Evolutionary conservation across 2,888 invertebrate species (phyloP), one percentile per base, ranked within the genome.

Genomic region (Drosophila nigricruria): DNA sequence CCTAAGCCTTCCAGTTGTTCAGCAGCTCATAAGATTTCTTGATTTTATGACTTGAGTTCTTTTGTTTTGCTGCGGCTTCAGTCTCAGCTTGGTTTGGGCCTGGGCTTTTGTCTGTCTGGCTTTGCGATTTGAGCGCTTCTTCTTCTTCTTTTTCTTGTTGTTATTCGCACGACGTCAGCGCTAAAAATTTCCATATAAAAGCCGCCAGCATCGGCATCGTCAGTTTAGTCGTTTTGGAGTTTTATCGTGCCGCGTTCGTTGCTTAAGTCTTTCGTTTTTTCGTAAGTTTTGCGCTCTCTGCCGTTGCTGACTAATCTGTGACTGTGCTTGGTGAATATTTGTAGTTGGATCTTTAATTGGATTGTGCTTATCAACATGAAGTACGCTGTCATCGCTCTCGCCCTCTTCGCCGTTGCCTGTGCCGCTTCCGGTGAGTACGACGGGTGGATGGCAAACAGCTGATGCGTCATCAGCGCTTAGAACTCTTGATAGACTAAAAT

Each of bases 151-250:
- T 68, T 60, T 53, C 66, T 56, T 57, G 59, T 58, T 77, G 47
- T 71, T 70, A 75, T 79, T 87, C 58, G 74, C 73, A 75, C 73
- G 71, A 76, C 89, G 84, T 80, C 82, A 90, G 77, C 73, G 66
- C 54, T 64, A 49, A 56, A 56, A 81, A 90, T 89, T 89, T 90
- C 86, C 90, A 90, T 87, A 87, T 87, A 87, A 84, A 86, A 89
- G 77, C 67, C 56, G 49, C 14, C 69, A 43, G 23, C 67, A 60
- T 32, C 60, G 68, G 36, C 73, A 45, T n/a, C 70, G 70, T 66
- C 59, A 73, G 89, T 59, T 87, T 90, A 87, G 90, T 87, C 82
- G 70, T 47, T 85, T 89, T 79, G 27, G 52, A 72, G 68, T 78
- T 72, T 75, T 72, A 38, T 60, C 38, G 58, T 38, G 58, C 23